Conservation (phyloP, 2,797 vertebrate genomes). For the Peromyscus nudipes region DNA sequence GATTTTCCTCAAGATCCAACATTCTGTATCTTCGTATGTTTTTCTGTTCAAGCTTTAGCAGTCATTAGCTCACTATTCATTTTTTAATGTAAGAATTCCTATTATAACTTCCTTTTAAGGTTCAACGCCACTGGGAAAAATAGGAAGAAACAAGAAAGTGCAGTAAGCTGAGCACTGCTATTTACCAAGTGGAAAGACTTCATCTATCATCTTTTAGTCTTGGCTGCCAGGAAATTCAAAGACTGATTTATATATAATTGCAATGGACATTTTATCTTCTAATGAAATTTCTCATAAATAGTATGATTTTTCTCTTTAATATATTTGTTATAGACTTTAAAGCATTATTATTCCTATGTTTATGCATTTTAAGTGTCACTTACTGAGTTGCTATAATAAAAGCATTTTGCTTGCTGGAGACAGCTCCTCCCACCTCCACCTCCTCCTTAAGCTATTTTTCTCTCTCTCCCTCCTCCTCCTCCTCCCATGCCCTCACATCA, state of each 20-base stretch:
- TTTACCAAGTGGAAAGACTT: slow-evolving; percentile 19
- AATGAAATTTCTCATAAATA: slow-evolving; percentile 41
- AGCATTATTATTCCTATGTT: background rate
- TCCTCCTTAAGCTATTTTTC: background rate
- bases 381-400: background rate
- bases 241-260: slow-evolving; percentile 33
- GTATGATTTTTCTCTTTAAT: slow-evolving; percentile 26
- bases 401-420: background rate
- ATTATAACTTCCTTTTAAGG: slow-evolving; percentile 24
- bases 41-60: slow-evolving; percentile 32
- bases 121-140: background rate
- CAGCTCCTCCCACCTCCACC: background rate
- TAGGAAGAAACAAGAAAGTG: slow-evolving; percentile 13
- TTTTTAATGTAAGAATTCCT: slow-evolving; percentile 19
- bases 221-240: slow-evolving; percentile 41
- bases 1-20: background rate
- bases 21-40: background rate
- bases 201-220: slow-evolving; percentile 7
- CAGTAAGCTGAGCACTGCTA: slow-evolving; percentile 1
- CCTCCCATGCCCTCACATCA: background rate
- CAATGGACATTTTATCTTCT: slow-evolving; percentile 41
- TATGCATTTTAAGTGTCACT: slow-evolving; percentile 33
- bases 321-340: slow-evolving; percentile 37
- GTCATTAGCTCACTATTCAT: slow-evolving; percentile 33
- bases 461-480: background rate